Evolutionary conservation across 1,140 invertebrate genomes (phyloP), one percentile per base, ranked within the genome.

Genomic region (Gryllus bimaculatus): DNA sequence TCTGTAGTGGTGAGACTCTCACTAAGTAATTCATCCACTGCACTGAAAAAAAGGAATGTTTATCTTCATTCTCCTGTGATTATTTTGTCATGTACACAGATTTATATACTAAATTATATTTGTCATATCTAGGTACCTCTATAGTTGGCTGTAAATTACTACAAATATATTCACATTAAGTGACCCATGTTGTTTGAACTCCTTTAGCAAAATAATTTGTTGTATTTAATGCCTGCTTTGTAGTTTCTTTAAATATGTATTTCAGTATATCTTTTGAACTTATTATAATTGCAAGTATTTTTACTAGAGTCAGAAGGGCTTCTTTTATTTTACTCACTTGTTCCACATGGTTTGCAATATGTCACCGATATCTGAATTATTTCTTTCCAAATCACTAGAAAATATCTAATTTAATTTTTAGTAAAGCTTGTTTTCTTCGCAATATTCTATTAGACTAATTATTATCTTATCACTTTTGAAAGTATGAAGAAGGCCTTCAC

Each of bases 81-180:
- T 66, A 66, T 66, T 66, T 66, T 66, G 54, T 66, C 18, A 66
- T 66, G 54, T 66, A 66, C 54, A 66, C 54, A 66, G 18, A 66
- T 18, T 66, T 66, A 66, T 66, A 18, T 66, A 66, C 54, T 66
- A 66, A 66, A 66, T 66, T 18, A 66, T 66, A 18, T 66, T 66
- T 66, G 54, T 66, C 18, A 66, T 18, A 66, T 66, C 7, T 66
- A 66, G 54, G 54, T 66, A 66, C 54, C 54, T 66, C 54, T 13
- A 66, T 66, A 66, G 54, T 66, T 66, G 54, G 54, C 54, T 66
- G 54, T 66, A 66, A 66, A 66, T 66, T 66, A 66, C 54, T 66
- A 66, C 18, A 66, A 13, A 66, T 66, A 66, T 66, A 66, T 66
- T 66, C 54, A 66, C 18, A 66, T 66, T 39, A 66, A 66, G 54